These are phyloP conservation scores for Drosophila quinaria DNA, from an alignment of 2,888 invertebrate species.

Conservation along the genomic window DNA sequence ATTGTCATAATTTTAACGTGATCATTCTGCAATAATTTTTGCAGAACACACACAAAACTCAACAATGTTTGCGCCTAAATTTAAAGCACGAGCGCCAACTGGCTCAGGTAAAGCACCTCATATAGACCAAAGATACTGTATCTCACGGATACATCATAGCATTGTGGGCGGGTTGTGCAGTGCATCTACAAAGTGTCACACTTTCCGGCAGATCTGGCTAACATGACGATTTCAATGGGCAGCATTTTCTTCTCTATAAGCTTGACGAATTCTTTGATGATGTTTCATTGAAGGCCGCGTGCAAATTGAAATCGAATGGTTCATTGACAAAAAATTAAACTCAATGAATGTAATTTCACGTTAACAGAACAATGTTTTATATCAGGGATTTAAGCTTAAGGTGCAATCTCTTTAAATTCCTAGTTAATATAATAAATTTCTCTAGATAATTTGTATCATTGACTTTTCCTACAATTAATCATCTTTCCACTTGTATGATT, in stretches of 20 bases:
- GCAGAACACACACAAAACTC: slow-evolving; percentile 77
- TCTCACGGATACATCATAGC: slow-evolving; percentile 37
- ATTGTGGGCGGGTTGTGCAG: slow-evolving; percentile 25
- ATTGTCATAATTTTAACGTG: slow-evolving; percentile 6
- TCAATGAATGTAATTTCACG: neutral
- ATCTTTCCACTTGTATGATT: slow-evolving; percentile 11
- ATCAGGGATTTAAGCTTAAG: too few species aligned
- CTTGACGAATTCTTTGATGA: slow-evolving; percentile 37
- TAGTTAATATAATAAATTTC: neutral
- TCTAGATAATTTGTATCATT: neutral
- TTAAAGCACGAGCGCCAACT: slow-evolving; percentile 91
- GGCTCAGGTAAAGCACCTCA: slow-evolving; percentile 81
- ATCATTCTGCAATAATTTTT: slow-evolving; percentile 40
- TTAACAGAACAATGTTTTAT: neutral
- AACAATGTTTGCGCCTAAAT: slow-evolving; percentile 92
- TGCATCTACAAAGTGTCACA: slow-evolving; percentile 12
- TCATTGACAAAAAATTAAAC: slow-evolving; percentile 8
- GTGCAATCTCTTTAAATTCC: too few species aligned
- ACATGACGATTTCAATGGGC: slow-evolving; percentile 67
- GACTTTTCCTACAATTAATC: slow-evolving; percentile 1
- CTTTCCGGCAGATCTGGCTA: slow-evolving; percentile 31
- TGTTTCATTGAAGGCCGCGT: slow-evolving; percentile 18
- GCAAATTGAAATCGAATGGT: slow-evolving; percentile 3
- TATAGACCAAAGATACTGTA: slow-evolving; percentile 23
- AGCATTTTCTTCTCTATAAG: slow-evolving; percentile 25